phyloP scores from a whole-genome alignment of 2,888 invertebrate genomes.

The Agapostemon virescens region DNA sequence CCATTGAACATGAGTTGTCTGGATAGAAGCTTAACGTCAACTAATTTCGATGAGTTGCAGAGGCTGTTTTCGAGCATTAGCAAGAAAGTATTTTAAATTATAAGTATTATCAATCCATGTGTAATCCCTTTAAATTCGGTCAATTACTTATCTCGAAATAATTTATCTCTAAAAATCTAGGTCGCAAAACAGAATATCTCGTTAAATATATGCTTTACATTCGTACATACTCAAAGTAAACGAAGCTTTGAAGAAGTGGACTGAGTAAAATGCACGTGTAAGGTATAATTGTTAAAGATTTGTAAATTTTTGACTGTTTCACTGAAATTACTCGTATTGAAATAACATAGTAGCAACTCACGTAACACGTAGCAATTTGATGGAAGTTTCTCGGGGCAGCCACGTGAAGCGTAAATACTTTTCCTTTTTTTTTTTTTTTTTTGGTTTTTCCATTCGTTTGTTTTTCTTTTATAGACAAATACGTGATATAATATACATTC shows the following conservation, averaged over 20 bases:
- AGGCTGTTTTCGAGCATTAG: conserved; percentile 39
- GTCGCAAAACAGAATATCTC: conserved; percentile 14
- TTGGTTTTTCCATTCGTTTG: not conserved
- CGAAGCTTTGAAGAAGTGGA: not conserved
- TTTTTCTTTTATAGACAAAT: not conserved
- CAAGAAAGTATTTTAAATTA: conserved; percentile 32
- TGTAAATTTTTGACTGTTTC: conserved; percentile 7
- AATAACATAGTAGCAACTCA: conserved; percentile 30
- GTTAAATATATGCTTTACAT: conserved; percentile 13
- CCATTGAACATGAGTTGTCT: conserved; percentile 34
- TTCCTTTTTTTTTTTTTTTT: conserved; percentile 10
- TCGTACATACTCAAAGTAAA: conserved; percentile 13
- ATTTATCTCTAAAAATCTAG: conserved; percentile 16
- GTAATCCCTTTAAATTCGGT: conserved; percentile 19
- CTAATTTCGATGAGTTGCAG: conserved; percentile 47
- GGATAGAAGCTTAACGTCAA: conserved; percentile 42
- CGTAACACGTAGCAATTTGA: not conserved
- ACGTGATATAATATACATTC: conserved; percentile 12
- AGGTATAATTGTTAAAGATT: not conserved
- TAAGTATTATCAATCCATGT: conserved; percentile 17
- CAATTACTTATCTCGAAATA: conserved; percentile 26
- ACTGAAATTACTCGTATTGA: conserved; percentile 30
- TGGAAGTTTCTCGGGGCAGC: conserved; percentile 10
- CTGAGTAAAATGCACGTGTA: conserved; percentile 36
- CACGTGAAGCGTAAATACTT: conserved; percentile 21